Evolutionary conservation across 1,140 invertebrate genomes (phyloP), one percentile per base, ranked within the genome.

Genomic region (Marisa cornuarietis): DNA sequence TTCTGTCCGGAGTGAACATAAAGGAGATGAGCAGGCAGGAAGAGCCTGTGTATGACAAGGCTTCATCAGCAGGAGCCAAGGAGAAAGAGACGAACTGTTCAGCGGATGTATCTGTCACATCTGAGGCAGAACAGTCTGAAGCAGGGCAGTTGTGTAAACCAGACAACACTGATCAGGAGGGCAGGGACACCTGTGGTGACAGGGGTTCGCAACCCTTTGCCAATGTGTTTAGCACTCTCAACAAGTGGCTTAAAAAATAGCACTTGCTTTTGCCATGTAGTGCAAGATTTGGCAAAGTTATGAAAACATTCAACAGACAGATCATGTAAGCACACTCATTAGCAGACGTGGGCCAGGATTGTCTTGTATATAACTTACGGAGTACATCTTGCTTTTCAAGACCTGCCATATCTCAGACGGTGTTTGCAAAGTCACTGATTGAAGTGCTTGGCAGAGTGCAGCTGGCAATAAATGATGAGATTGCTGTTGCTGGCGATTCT

Each of bases 161-260:
- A 73, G 24, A 51, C 1, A 51, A 18, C 20, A 58, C 22, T 74
- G 51, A 61, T 42, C 11, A 71, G 31, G 26, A 24, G 49, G 26
- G 16, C 68, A 20, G 63, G 22, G 69, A 24, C 42, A 71, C 72
- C 20, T 42, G 26, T 66, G 13, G 26, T 22, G 31, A 18, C n/a
- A 24, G 68, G 42, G 26, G 69, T 14, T 52, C 49, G 14, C 49
- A 52, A 18, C 65, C 54, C 22, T 58, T 73, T 11, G 79, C 71
- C 16, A 79, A 75, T 75, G 79, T 79, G 1, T 79, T 79, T 61
- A 54, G 62, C 49, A 80, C 62, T 9, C 63, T 80, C 18, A 66
- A 76, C 68, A 80, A 65, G 72, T 80, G 79, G 73, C 65, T 80
- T 7, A 24, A 61, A 13, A 71, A 71, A 20, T 61, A 71, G 69